phyloP scores from a whole-genome alignment of 1,140 invertebrate genomes.

The Hylaeus anthracinus region DNA sequence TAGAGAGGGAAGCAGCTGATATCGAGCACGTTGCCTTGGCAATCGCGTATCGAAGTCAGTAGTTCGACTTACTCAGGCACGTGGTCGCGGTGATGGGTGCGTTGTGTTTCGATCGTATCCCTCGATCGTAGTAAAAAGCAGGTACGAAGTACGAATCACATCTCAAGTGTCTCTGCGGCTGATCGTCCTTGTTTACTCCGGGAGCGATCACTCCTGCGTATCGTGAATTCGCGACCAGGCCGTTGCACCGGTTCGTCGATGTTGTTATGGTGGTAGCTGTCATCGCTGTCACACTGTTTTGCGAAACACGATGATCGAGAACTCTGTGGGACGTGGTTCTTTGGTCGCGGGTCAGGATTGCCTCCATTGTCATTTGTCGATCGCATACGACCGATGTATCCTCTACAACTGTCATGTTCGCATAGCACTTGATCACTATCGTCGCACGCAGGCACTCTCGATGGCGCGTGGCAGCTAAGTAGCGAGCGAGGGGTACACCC shows the following conservation, averaged over 20 bases:
- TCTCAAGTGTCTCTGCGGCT: constrained; percentile 16
- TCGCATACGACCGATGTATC: constrained; percentile 49
- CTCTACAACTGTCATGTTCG: constrained; percentile 52
- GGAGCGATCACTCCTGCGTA: neutral
- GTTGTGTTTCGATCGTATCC: constrained; percentile 53
- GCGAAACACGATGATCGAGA: constrained; percentile 24
- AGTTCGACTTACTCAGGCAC: constrained; percentile 76
- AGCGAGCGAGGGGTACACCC: constrained; percentile 25
- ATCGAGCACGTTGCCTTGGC: neutral
- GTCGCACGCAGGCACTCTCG: constrained; percentile 54
- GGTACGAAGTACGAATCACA: constrained; percentile 56
- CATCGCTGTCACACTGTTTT: neutral
- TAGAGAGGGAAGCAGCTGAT: neutral
- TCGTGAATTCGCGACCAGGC: neutral
- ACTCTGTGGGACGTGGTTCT: constrained; percentile 76
- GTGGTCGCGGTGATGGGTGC: constrained; percentile 61
- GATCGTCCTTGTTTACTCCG: constrained; percentile 31
- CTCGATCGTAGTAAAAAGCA: constrained; percentile 49
- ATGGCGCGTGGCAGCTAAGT: constrained; percentile 41
- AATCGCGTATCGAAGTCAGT: constrained; percentile 4
- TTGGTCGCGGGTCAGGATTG: constrained; percentile 73
- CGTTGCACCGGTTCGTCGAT: constrained; percentile 4
- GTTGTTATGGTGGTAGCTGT: constrained; percentile 4
- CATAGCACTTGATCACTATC: constrained; percentile 63
- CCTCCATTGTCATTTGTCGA: constrained; percentile 65